Conservation (phyloP, 2,888 invertebrate genomes). For the Lutraria lutraria region DNA sequence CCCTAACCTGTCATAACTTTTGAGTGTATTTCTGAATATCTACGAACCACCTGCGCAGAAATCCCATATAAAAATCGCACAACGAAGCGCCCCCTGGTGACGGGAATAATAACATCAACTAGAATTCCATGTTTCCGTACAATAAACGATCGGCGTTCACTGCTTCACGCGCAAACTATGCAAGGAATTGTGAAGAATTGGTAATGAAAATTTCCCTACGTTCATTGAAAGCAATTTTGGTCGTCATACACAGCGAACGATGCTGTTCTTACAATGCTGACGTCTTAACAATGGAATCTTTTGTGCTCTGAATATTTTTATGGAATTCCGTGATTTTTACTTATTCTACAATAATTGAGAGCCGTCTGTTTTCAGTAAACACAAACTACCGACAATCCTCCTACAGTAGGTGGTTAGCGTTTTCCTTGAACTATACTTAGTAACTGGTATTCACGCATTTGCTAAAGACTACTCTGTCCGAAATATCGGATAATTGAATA, state of each 20-base stretch:
- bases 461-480: too few species aligned
- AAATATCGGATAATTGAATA: too few species aligned
- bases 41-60: constrained; percentile 23
- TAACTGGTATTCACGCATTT: too few species aligned
- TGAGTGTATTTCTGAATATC: constrained; percentile 9
- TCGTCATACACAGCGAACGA: not conserved
- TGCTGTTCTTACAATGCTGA: not conserved
- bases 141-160: not conserved
- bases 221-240: constrained; percentile 1
- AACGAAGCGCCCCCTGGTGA: constrained; percentile 22
- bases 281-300: constrained; percentile 5
- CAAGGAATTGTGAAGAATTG: constrained; percentile 12
- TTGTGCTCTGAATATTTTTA: constrained; percentile 27
- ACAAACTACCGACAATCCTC: not conserved
- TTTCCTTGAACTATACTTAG: too few species aligned
- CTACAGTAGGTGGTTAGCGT: not conserved
- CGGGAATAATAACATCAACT: constrained; percentile 25
- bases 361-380: not conserved
- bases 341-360: not conserved
- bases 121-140: constrained; percentile 19
- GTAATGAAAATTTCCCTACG: constrained; percentile 1
- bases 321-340: constrained; percentile 4
- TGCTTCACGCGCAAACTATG: constrained; percentile 25
- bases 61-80: constrained; percentile 24
- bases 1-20: constrained; percentile 16